Percentiles rank a stretch among this genome's conserved stretches.
phyloP scores from a whole-genome alignment of 2,888 invertebrate species.

The Nomada ruficornis region DNA sequence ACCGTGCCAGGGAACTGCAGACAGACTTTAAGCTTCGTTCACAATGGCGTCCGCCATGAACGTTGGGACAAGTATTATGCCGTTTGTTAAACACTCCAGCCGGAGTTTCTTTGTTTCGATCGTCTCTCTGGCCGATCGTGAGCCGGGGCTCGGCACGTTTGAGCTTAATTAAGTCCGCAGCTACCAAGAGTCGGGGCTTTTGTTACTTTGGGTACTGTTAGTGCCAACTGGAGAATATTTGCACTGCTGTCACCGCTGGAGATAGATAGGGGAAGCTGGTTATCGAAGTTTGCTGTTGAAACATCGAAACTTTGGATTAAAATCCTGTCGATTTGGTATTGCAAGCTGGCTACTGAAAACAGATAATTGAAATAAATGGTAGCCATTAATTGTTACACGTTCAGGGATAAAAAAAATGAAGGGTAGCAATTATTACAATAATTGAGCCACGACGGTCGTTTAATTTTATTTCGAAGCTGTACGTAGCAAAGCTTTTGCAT shows the following conservation, averaged over 20 bases:
- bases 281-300: neutral
- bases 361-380: no score
- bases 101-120: slow-evolving; percentile 9
- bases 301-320: no score
- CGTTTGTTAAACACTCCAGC: neutral
- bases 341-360: no score
- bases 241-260: no score
- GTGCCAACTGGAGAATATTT: slow-evolving; percentile 1
- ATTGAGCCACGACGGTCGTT: no score
- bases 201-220: neutral
- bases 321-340: no score
- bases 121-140: neutral
- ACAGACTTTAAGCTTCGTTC: slow-evolving; percentile 62
- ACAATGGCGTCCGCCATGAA: slow-evolving; percentile 44
- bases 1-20: slow-evolving; percentile 71
- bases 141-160: neutral
- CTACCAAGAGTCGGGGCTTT: neutral
- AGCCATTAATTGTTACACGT: no score
- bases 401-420: no score
- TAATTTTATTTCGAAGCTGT: no score
- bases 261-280: neutral
- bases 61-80: slow-evolving; percentile 3
- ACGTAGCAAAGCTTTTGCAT: no score
- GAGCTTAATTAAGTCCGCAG: slow-evolving; percentile 5
- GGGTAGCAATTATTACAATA: no score